These are phyloP conservation scores for Carduelis carduelis DNA, from an alignment of 2,797 vertebrate genomes.

Conservation along the genomic window DNA sequence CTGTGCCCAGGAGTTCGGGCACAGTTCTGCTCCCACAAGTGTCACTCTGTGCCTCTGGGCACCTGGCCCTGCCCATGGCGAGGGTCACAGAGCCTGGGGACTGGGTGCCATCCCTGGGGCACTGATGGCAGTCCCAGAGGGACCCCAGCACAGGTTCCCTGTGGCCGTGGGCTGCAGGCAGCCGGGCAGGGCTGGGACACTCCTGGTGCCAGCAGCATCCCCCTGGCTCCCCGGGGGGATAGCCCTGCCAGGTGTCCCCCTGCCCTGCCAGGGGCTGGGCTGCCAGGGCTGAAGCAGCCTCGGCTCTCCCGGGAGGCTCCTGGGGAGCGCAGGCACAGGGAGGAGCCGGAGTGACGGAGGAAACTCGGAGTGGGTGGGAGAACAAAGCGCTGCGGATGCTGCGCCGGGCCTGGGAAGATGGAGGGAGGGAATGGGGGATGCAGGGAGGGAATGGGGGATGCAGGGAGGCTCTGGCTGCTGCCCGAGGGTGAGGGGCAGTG, in stretches of 20 bases:
- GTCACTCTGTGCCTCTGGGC: too few species aligned
- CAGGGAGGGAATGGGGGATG: neutral
- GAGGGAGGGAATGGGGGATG: neutral
- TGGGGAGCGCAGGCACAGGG: neutral
- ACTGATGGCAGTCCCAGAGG: accelerated
- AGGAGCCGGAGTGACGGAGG: neutral
- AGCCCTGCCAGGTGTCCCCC: neutral
- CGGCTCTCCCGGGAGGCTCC: neutral
- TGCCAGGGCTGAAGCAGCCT: accelerated
- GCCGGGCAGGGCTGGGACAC: neutral
- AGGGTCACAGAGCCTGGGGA: too few species aligned
- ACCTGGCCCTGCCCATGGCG: accelerated
- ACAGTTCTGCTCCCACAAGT: accelerated
- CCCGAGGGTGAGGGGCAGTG: neutral
- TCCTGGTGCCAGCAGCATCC: neutral
- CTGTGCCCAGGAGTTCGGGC: neutral
- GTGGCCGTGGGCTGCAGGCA: accelerated
- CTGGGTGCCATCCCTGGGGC: neutral
- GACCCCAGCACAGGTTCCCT: neutral
- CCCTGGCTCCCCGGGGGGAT: accelerated
- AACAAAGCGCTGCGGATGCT: constrained; percentile 41
- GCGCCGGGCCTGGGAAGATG: neutral
- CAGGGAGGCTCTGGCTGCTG: neutral
- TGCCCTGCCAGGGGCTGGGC: accelerated
- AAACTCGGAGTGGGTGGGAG: constrained; percentile 12